Evolutionary conservation across 53 echinoderm and acorn worm genomes (phyloP).

Genomic region (Luidia sarsii): DNA sequence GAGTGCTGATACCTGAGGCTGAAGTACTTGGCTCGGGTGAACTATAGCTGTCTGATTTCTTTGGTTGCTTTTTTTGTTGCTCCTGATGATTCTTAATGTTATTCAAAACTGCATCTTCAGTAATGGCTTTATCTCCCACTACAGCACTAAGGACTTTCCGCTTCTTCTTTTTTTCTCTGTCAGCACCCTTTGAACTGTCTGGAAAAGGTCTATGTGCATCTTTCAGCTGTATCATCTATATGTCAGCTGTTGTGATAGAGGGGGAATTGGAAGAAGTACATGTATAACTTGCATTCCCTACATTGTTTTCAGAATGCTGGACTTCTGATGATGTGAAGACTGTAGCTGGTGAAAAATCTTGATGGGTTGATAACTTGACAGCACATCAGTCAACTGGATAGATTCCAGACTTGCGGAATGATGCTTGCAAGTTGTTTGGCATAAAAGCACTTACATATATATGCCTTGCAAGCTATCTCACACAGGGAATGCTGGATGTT

Average conservation of each 20-base stretch:
- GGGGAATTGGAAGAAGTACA: background rate
- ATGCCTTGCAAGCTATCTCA: conserved; percentile 38
- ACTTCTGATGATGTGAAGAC: conserved; percentile 18
- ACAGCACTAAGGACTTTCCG: conserved; percentile 16
- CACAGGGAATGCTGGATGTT: conserved; percentile 23
- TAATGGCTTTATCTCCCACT: conserved; percentile 25
- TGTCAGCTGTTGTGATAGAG: conserved; percentile 23
- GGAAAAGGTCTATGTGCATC: background rate
- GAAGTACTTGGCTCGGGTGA: conserved; percentile 27
- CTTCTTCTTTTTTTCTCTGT: conserved; percentile 14
- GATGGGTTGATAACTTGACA: conserved; percentile 11
- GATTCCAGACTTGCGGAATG: conserved; percentile 39
- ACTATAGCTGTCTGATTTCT: conserved; percentile 9
- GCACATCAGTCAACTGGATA: conserved; percentile 33
- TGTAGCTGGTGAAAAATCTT: conserved; percentile 2
- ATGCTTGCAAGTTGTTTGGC: conserved; percentile 29
- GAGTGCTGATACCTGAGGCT: conserved; percentile 5
- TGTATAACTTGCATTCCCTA: background rate
- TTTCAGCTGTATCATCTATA: background rate
- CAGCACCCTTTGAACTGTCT: conserved; percentile 9
- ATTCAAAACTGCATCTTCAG: background rate
- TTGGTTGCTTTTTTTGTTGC: conserved; percentile 26
- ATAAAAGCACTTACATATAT: conserved; percentile 34
- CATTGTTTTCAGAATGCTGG: background rate
- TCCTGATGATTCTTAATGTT: conserved; percentile 12